These are phyloP conservation scores for Peromyscus attwateri DNA, from an alignment of 2,797 vertebrate genomes.

Conservation along the genomic window DNA sequence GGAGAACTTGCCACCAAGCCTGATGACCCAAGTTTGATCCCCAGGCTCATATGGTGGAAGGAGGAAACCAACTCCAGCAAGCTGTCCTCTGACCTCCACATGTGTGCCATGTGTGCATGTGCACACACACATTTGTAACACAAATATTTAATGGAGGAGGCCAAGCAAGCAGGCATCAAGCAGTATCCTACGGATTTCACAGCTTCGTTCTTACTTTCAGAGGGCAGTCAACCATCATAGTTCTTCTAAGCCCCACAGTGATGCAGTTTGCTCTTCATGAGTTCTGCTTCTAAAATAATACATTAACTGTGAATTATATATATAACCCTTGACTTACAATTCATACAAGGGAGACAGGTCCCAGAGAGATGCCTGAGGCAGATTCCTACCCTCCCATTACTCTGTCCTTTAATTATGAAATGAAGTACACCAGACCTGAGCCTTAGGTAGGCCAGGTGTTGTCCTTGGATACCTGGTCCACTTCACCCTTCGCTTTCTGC, in stretches of 20 bases:
- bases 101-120: too few relatives aligned
- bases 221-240: slow-evolving; percentile 48
- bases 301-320: slow-evolving; percentile 39
- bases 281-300: slow-evolving; percentile 65
- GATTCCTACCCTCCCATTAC: not conserved
- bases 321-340: not conserved
- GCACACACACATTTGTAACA: not conserved
- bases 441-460: not conserved
- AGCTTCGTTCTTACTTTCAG: slow-evolving; percentile 29
- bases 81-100: not conserved
- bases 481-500: not conserved
- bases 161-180: slow-evolving; percentile 11
- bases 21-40: not conserved
- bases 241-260: slow-evolving; percentile 49
- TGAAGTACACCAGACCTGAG: not conserved
- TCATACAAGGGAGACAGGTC: not conserved
- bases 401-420: slow-evolving; percentile 12
- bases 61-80: not conserved
- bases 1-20: not conserved
- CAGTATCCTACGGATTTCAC: not conserved
- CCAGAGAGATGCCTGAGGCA: not conserved
- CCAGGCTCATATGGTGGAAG: not conserved
- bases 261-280: slow-evolving; percentile 33
- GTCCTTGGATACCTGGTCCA: not conserved
- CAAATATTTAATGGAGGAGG: not conserved